Percentiles rank a stretch among this genome's conserved stretches.
These are phyloP conservation scores for Agriopis marginaria DNA, from an alignment of 2,888 invertebrate species.

Conservation along the genomic window DNA sequence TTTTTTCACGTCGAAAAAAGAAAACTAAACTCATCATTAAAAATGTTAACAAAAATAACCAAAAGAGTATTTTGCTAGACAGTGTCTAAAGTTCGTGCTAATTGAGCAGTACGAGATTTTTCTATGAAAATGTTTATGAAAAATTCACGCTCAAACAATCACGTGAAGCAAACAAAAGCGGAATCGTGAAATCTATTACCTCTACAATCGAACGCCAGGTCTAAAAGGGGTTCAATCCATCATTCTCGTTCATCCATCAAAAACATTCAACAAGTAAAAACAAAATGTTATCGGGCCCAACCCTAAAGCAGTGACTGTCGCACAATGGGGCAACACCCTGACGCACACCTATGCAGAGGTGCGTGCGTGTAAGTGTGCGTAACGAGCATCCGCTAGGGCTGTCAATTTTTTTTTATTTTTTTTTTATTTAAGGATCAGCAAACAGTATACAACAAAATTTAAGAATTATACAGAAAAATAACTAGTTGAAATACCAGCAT, in stretches of 20 bases:
- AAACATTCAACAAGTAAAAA: constrained; percentile 85
- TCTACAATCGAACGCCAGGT: constrained; percentile 62
- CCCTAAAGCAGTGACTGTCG: constrained; percentile 61
- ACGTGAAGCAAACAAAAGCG: constrained; percentile 53
- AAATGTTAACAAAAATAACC: background rate
- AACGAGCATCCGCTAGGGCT: constrained; percentile 30
- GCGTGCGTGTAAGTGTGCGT: constrained; percentile 51
- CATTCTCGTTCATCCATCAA: constrained; percentile 82
- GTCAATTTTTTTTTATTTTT: background rate
- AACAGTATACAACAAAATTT: too few relatives aligned
- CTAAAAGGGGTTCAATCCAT: constrained; percentile 75
- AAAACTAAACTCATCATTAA: background rate
- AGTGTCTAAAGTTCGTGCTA: constrained; percentile 7
- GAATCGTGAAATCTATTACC: constrained; percentile 68
- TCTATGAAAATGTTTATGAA: constrained; percentile 30
- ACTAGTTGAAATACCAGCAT: too few relatives aligned
- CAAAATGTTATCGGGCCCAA: constrained; percentile 77
- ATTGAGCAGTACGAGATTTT: constrained; percentile 4
- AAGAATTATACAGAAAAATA: too few relatives aligned
- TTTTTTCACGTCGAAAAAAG: background rate
- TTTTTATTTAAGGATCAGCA: too few relatives aligned
- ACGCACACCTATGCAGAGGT: constrained; percentile 46
- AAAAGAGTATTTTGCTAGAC: background rate
- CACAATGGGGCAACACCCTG: constrained; percentile 73
- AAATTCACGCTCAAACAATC: constrained; percentile 42